These are phyloP conservation scores for Penaeus vannamei DNA, from an alignment of 1,140 invertebrate genomes.

Conservation along the genomic window DNA sequence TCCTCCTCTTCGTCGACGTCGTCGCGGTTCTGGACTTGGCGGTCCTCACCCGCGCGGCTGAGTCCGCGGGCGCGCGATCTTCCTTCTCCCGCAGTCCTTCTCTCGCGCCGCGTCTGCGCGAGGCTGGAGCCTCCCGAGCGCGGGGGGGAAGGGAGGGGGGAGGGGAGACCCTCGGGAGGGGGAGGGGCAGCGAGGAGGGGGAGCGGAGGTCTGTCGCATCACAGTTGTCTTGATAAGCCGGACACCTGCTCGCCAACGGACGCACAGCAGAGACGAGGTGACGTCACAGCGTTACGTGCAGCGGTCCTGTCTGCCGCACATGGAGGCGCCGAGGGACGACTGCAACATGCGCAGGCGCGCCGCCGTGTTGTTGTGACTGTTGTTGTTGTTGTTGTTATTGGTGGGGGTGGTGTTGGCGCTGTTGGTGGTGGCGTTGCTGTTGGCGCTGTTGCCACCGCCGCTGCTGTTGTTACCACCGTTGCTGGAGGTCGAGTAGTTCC, in stretches of 20 bases:
- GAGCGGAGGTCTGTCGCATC: conserved; percentile 6
- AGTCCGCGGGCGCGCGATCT: too few relatives aligned
- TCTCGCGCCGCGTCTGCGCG: too few relatives aligned
- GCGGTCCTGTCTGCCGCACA: conserved; percentile 56
- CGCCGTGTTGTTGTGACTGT: conserved; percentile 42
- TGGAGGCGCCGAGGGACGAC: conserved; percentile 32
- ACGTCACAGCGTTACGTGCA: conserved; percentile 53
- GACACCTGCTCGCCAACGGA: conserved; percentile 3
- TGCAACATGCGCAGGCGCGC: conserved; percentile 56
- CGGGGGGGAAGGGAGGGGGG: too few relatives aligned
- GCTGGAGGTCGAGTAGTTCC: conserved; percentile 46
- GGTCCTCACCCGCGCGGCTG: too few relatives aligned
- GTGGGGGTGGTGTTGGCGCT: not conserved
- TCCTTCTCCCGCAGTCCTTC: too few relatives aligned
- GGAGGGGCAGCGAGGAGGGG: not conserved
- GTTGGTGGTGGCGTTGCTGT: conserved; percentile 11
- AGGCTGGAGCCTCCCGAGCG: too few relatives aligned
- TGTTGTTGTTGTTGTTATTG: conserved; percentile 39
- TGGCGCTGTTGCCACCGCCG: conserved; percentile 31
- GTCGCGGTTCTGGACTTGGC: too few relatives aligned
- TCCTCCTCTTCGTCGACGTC: not conserved
- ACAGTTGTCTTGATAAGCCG: conserved; percentile 13
- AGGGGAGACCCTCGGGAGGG: too few relatives aligned
- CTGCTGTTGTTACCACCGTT: conserved; percentile 17
- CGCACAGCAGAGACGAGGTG: not conserved